These are phyloP conservation scores for Rhinoderma darwinii DNA, from an alignment of 2,113 vertebrate genomes.

Conservation along the genomic window DNA sequence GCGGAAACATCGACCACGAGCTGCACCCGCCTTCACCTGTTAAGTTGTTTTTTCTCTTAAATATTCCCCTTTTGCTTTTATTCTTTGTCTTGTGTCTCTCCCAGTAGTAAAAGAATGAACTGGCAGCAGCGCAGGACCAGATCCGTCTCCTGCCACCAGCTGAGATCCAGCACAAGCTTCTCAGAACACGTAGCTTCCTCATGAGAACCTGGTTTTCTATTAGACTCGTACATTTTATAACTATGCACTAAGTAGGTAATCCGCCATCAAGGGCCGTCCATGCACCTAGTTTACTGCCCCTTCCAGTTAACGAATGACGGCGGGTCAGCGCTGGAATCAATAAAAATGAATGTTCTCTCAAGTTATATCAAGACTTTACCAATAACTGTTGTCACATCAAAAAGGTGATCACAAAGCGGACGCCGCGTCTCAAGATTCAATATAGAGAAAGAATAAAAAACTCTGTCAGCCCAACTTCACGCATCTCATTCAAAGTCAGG, in stretches of 20 bases:
- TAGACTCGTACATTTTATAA: slow-evolving; percentile 13
- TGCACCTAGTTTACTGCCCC: not conserved
- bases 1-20: no score
- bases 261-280: not conserved
- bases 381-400: slow-evolving; percentile 2
- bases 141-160: no score
- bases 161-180: no score
- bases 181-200: not conserved
- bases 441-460: not conserved
- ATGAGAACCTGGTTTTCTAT: not conserved
- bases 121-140: no score
- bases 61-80: no score
- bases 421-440: not conserved
- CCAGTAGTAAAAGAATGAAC: no score
- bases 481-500: not conserved
- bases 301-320: slow-evolving; percentile 11
- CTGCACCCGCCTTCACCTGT: no score
- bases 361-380: not conserved
- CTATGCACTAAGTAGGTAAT: slow-evolving; percentile 13
- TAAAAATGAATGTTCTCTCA: slow-evolving; percentile 8
- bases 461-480: not conserved
- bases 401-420: not conserved
- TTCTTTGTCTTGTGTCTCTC: no score
- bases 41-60: no score
- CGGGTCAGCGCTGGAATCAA: not conserved